Conservation (phyloP, 2,888 invertebrate genomes). For the Nomada ferruginata region DNA sequence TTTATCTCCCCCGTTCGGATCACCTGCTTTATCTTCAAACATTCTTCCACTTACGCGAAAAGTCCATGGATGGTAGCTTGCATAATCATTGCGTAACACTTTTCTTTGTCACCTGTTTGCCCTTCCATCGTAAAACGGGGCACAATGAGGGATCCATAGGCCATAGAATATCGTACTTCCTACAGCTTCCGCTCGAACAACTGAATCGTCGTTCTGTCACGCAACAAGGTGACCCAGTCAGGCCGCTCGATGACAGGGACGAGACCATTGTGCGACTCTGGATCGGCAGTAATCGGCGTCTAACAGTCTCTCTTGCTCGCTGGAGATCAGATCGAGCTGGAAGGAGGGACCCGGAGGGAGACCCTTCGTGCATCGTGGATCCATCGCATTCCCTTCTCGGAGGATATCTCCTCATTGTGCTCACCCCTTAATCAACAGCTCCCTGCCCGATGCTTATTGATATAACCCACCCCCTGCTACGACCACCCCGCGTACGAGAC, state of each 20-base stretch:
- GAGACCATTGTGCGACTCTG: constrained; percentile 61
- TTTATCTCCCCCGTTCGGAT: too few species aligned
- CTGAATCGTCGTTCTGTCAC: constrained; percentile 59
- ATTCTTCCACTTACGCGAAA: too few species aligned
- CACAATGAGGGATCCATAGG: constrained; percentile 2
- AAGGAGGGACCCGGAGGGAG: constrained; percentile 43
- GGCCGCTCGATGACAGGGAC: constrained; percentile 66
- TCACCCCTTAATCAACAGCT: constrained; percentile 79
- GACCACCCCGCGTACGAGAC: constrained; percentile 29
- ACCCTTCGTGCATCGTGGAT: constrained; percentile 62
- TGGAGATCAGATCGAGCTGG: constrained; percentile 58
- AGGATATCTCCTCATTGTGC: constrained; percentile 76
- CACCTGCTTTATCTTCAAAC: too few species aligned
- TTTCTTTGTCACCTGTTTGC: not conserved
- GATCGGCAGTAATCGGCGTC: constrained; percentile 71
- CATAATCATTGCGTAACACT: too few species aligned
- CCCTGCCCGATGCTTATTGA: constrained; percentile 79
- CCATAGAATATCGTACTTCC: not conserved
- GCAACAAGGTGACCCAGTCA: constrained; percentile 73
- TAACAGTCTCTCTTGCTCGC: constrained; percentile 69
- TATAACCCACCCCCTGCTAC: constrained; percentile 68
- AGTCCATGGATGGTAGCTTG: too few species aligned
- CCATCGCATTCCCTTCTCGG: constrained; percentile 73
- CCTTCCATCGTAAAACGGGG: not conserved
- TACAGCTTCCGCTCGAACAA: constrained; percentile 45